phyloP scores from a whole-genome alignment of 2,113 vertebrate species.

The Balaeniceps rex region DNA sequence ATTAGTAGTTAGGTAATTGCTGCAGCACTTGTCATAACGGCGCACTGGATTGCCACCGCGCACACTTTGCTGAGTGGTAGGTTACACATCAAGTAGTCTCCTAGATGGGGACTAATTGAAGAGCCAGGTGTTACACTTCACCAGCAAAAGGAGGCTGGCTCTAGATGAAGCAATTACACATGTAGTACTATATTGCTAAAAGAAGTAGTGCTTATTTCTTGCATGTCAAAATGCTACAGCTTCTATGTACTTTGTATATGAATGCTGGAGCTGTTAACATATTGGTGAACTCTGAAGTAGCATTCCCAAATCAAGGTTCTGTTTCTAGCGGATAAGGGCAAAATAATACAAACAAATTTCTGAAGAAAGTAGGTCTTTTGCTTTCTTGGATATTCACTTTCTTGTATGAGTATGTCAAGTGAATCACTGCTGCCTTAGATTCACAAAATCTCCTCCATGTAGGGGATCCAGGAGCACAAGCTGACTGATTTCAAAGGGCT shows the following conservation, averaged over 20 bases:
- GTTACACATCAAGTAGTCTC: background rate
- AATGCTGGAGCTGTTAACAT: background rate
- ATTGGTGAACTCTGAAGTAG: background rate
- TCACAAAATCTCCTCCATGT: background rate
- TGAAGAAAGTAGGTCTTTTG: background rate
- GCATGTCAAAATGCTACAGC: background rate
- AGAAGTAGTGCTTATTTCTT: background rate
- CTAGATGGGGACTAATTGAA: conserved; percentile 40
- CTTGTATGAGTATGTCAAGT: background rate
- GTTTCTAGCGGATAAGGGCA: background rate
- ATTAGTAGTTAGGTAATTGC: background rate
- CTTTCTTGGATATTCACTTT: background rate
- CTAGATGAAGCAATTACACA: background rate
- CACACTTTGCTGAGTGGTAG: background rate
- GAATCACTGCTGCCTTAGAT: background rate
- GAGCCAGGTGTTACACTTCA: conserved; percentile 35
- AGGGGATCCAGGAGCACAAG: background rate
- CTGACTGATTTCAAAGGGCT: background rate
- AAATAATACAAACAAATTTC: background rate
- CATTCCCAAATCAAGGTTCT: background rate
- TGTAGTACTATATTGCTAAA: background rate
- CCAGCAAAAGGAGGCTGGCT: background rate
- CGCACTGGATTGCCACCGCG: background rate
- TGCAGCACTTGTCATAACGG: background rate
- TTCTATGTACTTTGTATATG: background rate